phyloP scores from a whole-genome alignment of 2,888 invertebrate species.

The Campopleginae sp. region DNA sequence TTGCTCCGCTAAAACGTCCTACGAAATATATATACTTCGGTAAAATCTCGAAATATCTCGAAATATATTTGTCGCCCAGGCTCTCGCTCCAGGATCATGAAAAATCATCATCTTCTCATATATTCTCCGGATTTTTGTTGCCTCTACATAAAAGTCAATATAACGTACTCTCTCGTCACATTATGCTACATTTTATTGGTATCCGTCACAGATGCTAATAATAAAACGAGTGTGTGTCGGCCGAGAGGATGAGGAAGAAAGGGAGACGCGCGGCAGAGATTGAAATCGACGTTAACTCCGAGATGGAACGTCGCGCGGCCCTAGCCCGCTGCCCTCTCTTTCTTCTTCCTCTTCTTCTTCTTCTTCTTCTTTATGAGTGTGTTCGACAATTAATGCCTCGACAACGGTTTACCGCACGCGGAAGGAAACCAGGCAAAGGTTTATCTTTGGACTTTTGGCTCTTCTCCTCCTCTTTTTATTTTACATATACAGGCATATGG shows the following conservation, averaged over 20 bases:
- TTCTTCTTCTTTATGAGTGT: slow-evolving; percentile 58
- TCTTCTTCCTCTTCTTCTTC: slow-evolving; percentile 34
- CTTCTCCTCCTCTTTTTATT: slow-evolving; percentile 33
- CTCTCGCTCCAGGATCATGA: slow-evolving; percentile 20
- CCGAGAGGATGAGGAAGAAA: not conserved
- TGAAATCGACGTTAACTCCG: slow-evolving; percentile 61
- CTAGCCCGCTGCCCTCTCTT: not conserved
- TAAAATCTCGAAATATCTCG: slow-evolving; percentile 19
- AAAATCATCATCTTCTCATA: slow-evolving; percentile 9
- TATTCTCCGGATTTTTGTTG: not conserved
- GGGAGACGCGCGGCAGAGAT: slow-evolving; percentile 34
- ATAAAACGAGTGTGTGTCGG: slow-evolving; percentile 47
- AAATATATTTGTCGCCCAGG: slow-evolving; percentile 34
- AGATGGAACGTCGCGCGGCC: slow-evolving; percentile 7
- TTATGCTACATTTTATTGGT: slow-evolving; percentile 63
- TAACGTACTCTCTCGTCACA: slow-evolving; percentile 63
- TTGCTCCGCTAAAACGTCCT: not conserved
- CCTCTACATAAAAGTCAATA: not conserved
- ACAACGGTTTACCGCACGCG: slow-evolving; percentile 51
- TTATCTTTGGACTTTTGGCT: slow-evolving; percentile 65
- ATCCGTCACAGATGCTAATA: slow-evolving; percentile 63
- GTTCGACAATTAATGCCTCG: slow-evolving; percentile 67
- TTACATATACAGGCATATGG: slow-evolving; percentile 15
- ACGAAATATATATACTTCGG: not conserved
- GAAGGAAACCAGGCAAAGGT: slow-evolving; percentile 65